phyloP scores from a whole-genome alignment of 2,113 vertebrate genomes.

The Platysteira castanea region DNA sequence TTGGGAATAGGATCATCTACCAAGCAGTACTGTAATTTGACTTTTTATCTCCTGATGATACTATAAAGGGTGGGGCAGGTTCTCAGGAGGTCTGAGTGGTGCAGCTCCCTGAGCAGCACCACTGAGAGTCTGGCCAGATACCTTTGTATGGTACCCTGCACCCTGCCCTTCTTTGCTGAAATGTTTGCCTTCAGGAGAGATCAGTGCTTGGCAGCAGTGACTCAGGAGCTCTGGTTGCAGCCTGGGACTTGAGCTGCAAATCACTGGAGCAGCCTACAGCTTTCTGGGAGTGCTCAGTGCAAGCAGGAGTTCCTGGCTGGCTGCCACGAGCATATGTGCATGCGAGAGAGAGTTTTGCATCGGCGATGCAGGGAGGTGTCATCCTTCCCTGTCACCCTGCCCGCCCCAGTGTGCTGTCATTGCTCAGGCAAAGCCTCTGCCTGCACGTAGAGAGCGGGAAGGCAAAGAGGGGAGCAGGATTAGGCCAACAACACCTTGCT shows the following conservation, averaged over 20 bases:
- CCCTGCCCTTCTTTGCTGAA: background rate
- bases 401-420: accelerated
- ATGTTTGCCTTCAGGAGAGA: background rate
- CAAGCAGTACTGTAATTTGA: background rate
- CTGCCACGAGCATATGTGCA: accelerated
- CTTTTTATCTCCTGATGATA: accelerated
- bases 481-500: background rate
- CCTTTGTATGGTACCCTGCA: background rate
- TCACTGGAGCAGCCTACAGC: background rate
- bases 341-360: background rate
- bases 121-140: background rate
- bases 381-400: background rate
- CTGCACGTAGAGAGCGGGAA: accelerated
- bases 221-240: background rate
- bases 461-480: background rate
- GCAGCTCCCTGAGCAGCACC: background rate
- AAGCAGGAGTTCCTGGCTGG: background rate
- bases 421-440: background rate
- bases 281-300: background rate
- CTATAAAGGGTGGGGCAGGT: background rate
- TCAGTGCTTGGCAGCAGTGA: background rate
- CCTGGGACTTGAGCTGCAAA: background rate
- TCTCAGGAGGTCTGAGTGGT: background rate
- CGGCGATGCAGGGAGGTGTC: background rate
- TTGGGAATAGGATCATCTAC: background rate